phyloP scores from a whole-genome alignment of 2,888 invertebrate species.

The Cheilosia variabilis region DNA sequence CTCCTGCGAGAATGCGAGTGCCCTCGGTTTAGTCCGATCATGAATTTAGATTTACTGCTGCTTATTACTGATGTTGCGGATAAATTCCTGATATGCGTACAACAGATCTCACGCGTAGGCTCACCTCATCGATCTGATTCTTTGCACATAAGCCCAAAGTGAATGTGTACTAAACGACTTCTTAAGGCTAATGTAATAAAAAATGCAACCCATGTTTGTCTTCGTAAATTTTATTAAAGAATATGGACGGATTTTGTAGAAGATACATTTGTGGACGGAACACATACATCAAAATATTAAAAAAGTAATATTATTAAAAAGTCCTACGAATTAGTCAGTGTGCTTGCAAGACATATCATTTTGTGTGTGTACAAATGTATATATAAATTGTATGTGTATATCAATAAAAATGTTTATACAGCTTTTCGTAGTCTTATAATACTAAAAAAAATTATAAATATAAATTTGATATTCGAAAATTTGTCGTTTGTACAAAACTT shows the following conservation, averaged over 20 bases:
- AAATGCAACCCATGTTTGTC: not conserved
- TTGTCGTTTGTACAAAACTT: conserved; percentile 61
- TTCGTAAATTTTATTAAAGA: conserved; percentile 66
- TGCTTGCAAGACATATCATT: conserved; percentile 53
- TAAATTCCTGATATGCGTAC: too few species aligned
- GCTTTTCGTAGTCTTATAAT: conserved; percentile 24
- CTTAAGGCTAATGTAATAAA: not conserved
- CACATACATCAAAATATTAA: conserved; percentile 24
- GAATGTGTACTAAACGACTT: too few species aligned
- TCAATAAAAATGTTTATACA: conserved; percentile 29
- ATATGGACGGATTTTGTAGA: conserved; percentile 46
- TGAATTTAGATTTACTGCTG: too few species aligned
- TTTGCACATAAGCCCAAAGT: too few species aligned
- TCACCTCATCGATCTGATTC: too few species aligned
- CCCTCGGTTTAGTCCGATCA: too few species aligned
- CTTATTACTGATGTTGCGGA: too few species aligned
- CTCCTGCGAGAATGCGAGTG: too few species aligned
- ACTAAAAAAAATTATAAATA: conserved; percentile 43
- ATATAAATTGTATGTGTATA: conserved; percentile 28
- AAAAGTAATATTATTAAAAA: conserved; percentile 9
- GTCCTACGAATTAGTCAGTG: conserved; percentile 32
- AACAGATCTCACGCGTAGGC: too few species aligned
- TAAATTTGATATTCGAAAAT: conserved; percentile 60
- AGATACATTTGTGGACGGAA: conserved; percentile 68
- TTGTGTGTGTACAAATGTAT: conserved; percentile 32